These are phyloP conservation scores for Sinella curviseta DNA, from an alignment of 1,140 invertebrate species.

Conservation along the genomic window DNA sequence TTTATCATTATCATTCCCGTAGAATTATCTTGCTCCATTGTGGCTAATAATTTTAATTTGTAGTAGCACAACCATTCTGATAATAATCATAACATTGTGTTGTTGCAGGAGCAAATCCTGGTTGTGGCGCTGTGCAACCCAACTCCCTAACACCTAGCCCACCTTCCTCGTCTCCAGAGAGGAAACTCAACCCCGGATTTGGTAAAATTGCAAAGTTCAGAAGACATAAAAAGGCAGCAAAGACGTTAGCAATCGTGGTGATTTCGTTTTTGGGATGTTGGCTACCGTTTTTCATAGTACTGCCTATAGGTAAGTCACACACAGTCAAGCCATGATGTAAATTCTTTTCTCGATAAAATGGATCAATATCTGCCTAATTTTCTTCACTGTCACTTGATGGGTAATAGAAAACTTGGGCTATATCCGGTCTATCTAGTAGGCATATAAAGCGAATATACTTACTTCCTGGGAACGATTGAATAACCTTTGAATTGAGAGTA, in stretches of 20 bases:
- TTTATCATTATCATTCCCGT: constrained; percentile 19
- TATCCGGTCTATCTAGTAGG: no score
- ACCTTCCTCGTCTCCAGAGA: constrained; percentile 50
- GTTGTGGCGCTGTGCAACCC: constrained; percentile 29
- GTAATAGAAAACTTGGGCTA: no score
- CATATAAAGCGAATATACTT: no score
- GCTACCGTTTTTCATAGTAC: constrained; percentile 71
- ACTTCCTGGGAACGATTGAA: no score
- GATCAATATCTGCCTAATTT: no score
- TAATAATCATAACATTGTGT: constrained; percentile 33
- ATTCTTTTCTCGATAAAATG: no score
- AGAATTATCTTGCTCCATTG: no score
- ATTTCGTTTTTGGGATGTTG: constrained; percentile 65
- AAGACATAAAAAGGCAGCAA: constrained; percentile 93
- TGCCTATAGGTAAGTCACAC: constrained; percentile 62
- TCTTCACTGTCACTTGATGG: no score
- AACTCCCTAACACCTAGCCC: constrained; percentile 48
- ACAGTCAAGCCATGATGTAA: no score
- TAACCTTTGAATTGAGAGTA: no score
- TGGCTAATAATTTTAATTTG: no score
- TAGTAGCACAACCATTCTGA: neutral
- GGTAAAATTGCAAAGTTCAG: constrained; percentile 75
- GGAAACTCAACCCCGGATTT: constrained; percentile 49
- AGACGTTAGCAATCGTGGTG: constrained; percentile 83
- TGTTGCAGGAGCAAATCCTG: neutral